Conservation (phyloP, 2,888 invertebrate species). For the Epistrophe eligans region DNA sequence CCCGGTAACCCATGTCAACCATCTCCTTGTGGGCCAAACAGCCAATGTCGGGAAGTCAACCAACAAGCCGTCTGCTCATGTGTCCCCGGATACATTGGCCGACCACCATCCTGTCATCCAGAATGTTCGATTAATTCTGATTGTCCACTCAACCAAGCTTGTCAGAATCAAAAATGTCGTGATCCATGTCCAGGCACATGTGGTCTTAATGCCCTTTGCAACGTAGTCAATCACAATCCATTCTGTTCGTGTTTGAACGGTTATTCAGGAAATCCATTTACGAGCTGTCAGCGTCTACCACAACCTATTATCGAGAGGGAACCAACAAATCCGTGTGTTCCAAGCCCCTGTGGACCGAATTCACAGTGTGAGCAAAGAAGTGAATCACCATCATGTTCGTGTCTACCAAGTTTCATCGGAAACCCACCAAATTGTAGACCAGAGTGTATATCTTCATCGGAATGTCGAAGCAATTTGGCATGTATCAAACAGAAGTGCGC, state of each 20-base stretch:
- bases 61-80: constrained; percentile 90
- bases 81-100: constrained; percentile 88
- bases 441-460: constrained; percentile 89
- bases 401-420: constrained; percentile 88
- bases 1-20: constrained; percentile 87
- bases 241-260: constrained; percentile 88
- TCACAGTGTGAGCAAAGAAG: constrained; percentile 86
- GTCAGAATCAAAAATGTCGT: constrained; percentile 89
- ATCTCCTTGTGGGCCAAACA: constrained; percentile 92
- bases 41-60: constrained; percentile 88
- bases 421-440: constrained; percentile 91
- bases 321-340: constrained; percentile 85
- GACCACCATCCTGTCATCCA: constrained; percentile 90
- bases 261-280: constrained; percentile 90
- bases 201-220: constrained; percentile 89
- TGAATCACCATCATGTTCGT: constrained; percentile 88
- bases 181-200: constrained; percentile 92
- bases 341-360: constrained; percentile 87
- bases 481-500: constrained; percentile 91
- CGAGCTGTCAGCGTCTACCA: constrained; percentile 85
- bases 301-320: constrained; percentile 80
- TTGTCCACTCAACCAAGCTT: constrained; percentile 88
- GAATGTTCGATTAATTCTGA: constrained; percentile 91
- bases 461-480: constrained; percentile 89
- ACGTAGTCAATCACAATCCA: constrained; percentile 88